Base-by-base conservation (phyloP, 2,113 vertebrate genomes). In the Prunella himalayana region DNA sequence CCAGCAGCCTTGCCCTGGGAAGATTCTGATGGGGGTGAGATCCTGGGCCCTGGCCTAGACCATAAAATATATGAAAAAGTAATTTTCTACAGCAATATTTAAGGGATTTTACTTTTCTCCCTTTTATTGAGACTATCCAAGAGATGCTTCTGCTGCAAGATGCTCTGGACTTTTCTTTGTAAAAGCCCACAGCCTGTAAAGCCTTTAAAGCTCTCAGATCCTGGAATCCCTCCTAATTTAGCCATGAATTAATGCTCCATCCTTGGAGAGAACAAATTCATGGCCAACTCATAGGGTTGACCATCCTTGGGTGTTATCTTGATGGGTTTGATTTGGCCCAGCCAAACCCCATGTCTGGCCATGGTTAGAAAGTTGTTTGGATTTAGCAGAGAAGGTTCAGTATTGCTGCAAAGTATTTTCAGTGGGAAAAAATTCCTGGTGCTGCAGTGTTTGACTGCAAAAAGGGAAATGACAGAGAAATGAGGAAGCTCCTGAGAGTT, bases 391-490 rank as follows among this genome's bases (percentile, higher is more conserved):
- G 72, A 61, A 76, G 23, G 8, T 60, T 49, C 16, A n/a, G 42
- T 39, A 27, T 27, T 44, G 25, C 49, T 31, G 15, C 1, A 1
- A 57, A 72, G 8, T 25, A 25, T 60, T 64, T 59, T n/a, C 37
- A 71, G 44, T 5, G 33, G 35, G 24, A 23, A 47, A 61, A 35
- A 73, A 49, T 5, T 59, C 49, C n/a, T 61, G 8, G 6, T 33
- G 9, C 27, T 63, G 56, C 44, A 66, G 35, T 9, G 35, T 64
- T 83, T 37, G 31, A 49, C 30, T 88, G 68, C 42, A 35, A 57
- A 78, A 87, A 44, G 42, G 65, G 84, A 92, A 96, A 93, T 33
- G 24, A 20, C 41, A 79, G 78, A 90, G 70, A 87, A 91, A 95
- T 27, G 49, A 93, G 90, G 90, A 95, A 92, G 59, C 59, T 82